Conservation (phyloP, 2,797 vertebrate species). For the Squalus acanthias region DNA sequence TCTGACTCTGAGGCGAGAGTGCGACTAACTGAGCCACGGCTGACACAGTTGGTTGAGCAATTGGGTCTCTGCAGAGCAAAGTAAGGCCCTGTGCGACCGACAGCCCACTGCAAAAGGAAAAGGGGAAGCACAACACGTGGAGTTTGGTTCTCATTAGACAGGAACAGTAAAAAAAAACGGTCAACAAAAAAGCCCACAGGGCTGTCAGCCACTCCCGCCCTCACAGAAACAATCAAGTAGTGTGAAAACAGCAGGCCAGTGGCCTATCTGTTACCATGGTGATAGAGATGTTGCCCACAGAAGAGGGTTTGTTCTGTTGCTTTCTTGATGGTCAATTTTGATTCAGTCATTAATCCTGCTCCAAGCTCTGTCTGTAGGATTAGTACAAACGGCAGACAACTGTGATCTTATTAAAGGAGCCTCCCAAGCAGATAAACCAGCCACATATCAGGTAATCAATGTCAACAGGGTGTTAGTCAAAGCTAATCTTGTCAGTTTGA, state of each 20-base stretch:
- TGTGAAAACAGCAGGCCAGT: neutral
- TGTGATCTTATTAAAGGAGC: neutral
- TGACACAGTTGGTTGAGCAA: neutral
- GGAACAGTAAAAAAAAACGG: neutral
- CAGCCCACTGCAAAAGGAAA: neutral
- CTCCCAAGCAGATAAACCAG: neutral
- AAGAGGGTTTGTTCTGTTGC: neutral
- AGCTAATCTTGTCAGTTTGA: neutral
- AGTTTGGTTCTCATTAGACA: neutral
- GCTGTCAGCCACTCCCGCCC: neutral
- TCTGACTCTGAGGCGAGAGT: neutral
- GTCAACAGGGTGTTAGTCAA: neutral
- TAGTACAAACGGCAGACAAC: neutral
- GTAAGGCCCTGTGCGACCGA: neutral
- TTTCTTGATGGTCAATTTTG: neutral
- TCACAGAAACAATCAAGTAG: neutral
- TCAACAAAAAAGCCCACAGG: neutral
- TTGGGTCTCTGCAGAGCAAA: neutral
- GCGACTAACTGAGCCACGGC: neutral
- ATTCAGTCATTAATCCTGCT: neutral
- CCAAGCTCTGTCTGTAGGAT: neutral
- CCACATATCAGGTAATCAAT: neutral
- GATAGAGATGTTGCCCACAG: neutral
- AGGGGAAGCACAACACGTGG: neutral
- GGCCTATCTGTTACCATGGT: neutral